Evolutionary conservation across 2,888 invertebrate species (phyloP).

Genomic region (Eupithecia insigniata): DNA sequence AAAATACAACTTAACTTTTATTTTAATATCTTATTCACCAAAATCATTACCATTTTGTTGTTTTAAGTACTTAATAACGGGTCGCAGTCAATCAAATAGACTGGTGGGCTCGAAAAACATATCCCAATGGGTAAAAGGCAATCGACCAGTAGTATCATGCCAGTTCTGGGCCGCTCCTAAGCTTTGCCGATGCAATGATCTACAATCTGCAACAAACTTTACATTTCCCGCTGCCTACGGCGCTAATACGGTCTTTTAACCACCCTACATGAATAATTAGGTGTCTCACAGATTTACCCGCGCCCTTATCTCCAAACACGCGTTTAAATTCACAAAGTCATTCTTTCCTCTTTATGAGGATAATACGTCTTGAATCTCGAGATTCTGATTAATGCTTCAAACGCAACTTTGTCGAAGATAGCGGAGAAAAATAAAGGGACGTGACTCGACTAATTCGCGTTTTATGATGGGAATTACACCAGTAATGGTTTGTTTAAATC

Average conservation of each 20-base stretch:
- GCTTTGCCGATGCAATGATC: neutral
- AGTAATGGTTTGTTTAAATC: constrained; percentile 53
- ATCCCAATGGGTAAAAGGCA: neutral
- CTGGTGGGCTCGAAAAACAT: too few relatives aligned
- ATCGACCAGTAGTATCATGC: neutral
- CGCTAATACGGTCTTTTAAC: constrained; percentile 79
- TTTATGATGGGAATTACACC: constrained; percentile 63
- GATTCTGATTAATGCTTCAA: constrained; percentile 82
- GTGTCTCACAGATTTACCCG: constrained; percentile 75
- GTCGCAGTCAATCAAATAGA: too few relatives aligned
- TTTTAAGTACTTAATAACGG: too few relatives aligned
- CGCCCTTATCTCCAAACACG: constrained; percentile 79
- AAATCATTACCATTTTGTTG: too few relatives aligned
- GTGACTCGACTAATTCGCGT: constrained; percentile 79
- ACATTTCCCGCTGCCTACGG: constrained; percentile 60
- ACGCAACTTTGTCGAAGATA: constrained; percentile 81
- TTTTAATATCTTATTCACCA: too few relatives aligned
- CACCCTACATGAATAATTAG: constrained; percentile 84
- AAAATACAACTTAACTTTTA: too few relatives aligned
- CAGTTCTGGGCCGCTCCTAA: neutral
- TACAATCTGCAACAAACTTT: neutral
- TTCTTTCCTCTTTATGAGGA: constrained; percentile 82
- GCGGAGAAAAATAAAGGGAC: constrained; percentile 80
- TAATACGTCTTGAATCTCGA: constrained; percentile 78
- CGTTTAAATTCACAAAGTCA: constrained; percentile 82